Evolutionary conservation across 2,113 vertebrate species (phyloP).

Genomic region (Tauraco erythrolophus): DNA sequence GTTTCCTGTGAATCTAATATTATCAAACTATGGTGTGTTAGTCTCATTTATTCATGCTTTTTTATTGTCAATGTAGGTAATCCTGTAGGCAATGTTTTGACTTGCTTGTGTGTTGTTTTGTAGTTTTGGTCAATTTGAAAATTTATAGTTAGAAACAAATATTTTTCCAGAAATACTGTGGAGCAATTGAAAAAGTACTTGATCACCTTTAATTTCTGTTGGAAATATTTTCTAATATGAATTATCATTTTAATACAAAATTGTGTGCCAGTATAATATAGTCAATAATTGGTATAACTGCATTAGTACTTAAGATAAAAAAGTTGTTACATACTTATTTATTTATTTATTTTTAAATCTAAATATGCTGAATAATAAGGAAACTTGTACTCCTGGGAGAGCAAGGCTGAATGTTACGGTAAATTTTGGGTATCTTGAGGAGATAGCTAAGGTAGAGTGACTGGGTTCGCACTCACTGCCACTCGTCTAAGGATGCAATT

Average conservation of each 20-base stretch:
- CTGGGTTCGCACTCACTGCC: not conserved
- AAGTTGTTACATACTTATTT: not conserved
- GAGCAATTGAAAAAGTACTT: slow-evolving; percentile 13
- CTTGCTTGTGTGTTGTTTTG: slow-evolving; percentile 4
- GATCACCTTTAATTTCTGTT: not conserved
- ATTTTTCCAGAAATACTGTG: slow-evolving; percentile 14
- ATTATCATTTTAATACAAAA: not conserved
- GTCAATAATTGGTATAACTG: not conserved
- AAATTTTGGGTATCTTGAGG: not conserved
- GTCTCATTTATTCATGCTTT: not conserved
- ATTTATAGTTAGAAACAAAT: slow-evolving; percentile 34
- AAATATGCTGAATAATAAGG: slow-evolving; percentile 4
- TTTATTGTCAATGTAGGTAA: slow-evolving; percentile 31
- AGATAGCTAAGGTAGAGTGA: not conserved
- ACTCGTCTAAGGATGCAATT: not conserved
- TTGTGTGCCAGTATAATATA: not conserved
- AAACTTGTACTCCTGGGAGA: not conserved
- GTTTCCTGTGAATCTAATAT: not conserved
- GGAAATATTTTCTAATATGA: not conserved
- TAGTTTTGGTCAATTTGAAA: slow-evolving; percentile 31
- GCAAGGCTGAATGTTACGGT: not conserved
- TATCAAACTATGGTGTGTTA: not conserved
- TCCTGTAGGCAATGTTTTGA: slow-evolving; percentile 16
- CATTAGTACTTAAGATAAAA: not conserved
- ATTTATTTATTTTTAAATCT: not conserved